phyloP scores from a whole-genome alignment of 2,797 vertebrate species.

The Atherinosoma microstoma region DNA sequence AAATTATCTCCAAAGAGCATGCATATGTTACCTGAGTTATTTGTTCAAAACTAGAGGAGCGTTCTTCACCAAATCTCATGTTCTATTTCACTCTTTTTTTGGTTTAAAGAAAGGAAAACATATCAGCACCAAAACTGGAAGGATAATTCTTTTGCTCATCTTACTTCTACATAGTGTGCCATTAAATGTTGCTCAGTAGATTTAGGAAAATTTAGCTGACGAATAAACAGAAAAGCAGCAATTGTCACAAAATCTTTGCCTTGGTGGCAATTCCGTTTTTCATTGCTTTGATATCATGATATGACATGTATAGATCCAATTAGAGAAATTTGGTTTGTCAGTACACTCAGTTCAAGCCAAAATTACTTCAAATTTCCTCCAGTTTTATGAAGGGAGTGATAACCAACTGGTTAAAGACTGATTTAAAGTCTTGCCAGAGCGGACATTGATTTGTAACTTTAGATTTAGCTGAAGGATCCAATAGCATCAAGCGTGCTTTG shows the following conservation, averaged over 20 bases:
- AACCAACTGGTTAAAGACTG: conserved; percentile 17
- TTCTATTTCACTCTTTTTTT: neutral
- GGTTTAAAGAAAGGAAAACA: neutral
- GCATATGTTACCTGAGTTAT: neutral
- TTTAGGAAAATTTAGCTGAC: neutral
- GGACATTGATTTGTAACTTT: conserved; percentile 4
- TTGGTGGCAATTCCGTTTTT: neutral
- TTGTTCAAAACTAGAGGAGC: neutral
- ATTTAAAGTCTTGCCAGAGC: conserved; percentile 3
- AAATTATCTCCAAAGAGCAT: neutral
- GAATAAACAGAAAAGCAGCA: neutral
- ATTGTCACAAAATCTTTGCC: neutral
- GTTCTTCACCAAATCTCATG: neutral
- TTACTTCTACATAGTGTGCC: neutral
- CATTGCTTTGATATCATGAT: neutral
- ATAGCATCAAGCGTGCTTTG: conserved; percentile 22
- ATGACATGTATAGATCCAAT: neutral
- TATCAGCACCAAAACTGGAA: neutral
- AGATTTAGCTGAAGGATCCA: conserved; percentile 1
- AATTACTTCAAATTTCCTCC: conserved; percentile 4
- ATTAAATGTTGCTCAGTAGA: neutral
- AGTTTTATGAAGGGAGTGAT: conserved; percentile 29
- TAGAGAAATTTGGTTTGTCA: neutral
- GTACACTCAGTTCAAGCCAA: conserved; percentile 18
- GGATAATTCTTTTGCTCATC: neutral